phyloP scores from a whole-genome alignment of 1,140 invertebrate species.

The Drosophila virilis region DNA sequence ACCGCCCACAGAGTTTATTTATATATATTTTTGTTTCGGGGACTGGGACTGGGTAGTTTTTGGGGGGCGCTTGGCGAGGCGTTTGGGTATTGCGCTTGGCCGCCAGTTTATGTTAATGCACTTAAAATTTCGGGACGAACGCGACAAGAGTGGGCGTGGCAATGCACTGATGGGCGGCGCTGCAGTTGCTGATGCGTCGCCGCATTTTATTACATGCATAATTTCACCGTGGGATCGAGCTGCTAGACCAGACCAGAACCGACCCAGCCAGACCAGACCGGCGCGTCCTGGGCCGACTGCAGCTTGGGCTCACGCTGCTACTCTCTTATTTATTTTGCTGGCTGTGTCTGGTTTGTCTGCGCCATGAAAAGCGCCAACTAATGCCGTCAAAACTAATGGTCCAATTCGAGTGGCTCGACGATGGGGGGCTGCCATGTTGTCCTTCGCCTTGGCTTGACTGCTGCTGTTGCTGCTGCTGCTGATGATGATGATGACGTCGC shows the following conservation, averaged over 20 bases:
- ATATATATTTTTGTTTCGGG: constrained; percentile 32
- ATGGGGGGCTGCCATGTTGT: constrained; percentile 15
- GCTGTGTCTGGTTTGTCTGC: constrained; percentile 52
- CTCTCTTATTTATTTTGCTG: constrained; percentile 70
- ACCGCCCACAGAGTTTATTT: constrained; percentile 66
- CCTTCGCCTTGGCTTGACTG: constrained; percentile 5
- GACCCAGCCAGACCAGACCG: background rate
- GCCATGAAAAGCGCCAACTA: constrained; percentile 73
- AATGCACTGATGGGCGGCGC: constrained; percentile 51
- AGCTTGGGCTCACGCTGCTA: constrained; percentile 40
- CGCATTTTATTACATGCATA: constrained; percentile 81
- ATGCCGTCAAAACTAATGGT: constrained; percentile 83
- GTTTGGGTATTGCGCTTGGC: background rate
- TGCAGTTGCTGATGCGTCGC: constrained; percentile 61
- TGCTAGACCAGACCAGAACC: constrained; percentile 22
- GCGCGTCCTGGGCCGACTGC: constrained; percentile 18
- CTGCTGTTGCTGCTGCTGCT: constrained; percentile 15
- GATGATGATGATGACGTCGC: constrained; percentile 29
- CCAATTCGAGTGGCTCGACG: constrained; percentile 81
- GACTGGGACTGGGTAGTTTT: background rate
- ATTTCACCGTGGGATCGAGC: constrained; percentile 62
- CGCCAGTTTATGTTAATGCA: constrained; percentile 77
- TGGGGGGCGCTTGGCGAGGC: too few relatives aligned
- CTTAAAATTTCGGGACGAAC: constrained; percentile 69
- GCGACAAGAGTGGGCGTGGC: constrained; percentile 55